phyloP scores from a whole-genome alignment of 2,113 vertebrate genomes.

The Morone saxatilis region DNA sequence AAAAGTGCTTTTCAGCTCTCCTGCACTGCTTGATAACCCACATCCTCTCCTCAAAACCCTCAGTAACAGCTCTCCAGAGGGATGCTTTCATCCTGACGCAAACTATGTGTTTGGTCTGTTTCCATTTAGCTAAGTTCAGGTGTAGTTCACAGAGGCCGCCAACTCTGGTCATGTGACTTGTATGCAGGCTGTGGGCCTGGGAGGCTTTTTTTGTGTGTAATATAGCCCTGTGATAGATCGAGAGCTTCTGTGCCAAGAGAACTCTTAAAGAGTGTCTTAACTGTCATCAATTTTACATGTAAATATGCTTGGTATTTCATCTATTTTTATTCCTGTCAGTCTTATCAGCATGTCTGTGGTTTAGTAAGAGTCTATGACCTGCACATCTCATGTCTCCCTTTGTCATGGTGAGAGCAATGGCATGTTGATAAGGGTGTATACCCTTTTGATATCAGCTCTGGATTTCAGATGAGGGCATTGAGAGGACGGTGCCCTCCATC shows the following conservation, averaged over 20 bases:
- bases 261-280: conserved; percentile 28
- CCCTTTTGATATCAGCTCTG: conserved; percentile 52
- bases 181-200: conserved; percentile 53
- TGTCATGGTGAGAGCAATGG: conserved; percentile 49
- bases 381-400: conserved; percentile 65
- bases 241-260: conserved; percentile 55
- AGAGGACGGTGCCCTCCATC: conserved; percentile 67
- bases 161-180: conserved; percentile 73
- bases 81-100: conserved; percentile 83
- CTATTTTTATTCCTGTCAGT: conserved; percentile 62
- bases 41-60: conserved; percentile 71
- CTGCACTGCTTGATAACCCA: conserved; percentile 62
- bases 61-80: conserved; percentile 73
- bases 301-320: conserved; percentile 44
- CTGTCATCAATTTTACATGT: conserved; percentile 53
- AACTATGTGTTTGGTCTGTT: conserved; percentile 82
- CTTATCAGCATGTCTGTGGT: conserved; percentile 59
- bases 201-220: conserved; percentile 71
- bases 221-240: conserved; percentile 60
- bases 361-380: conserved; percentile 45
- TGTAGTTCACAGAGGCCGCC: conserved; percentile 81
- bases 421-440: conserved; percentile 51
- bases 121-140: conserved; percentile 85
- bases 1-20: conserved; percentile 57
- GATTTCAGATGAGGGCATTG: conserved; percentile 43